phyloP scores from a whole-genome alignment of 2,888 invertebrate genomes.

The Osmoderma eremita region DNA sequence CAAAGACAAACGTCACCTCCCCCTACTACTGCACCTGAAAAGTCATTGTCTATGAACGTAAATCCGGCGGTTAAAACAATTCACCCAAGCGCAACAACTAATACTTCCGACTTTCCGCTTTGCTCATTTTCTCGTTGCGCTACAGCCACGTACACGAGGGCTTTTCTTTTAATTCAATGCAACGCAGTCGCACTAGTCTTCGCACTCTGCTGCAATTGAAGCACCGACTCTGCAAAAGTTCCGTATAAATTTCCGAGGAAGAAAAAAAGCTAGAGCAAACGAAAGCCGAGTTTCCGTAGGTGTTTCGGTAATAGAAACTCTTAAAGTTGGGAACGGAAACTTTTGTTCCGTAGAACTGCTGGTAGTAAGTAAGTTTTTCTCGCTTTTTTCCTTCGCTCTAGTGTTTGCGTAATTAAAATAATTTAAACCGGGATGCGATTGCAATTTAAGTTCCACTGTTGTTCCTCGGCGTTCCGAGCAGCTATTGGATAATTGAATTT shows the following conservation, averaged over 20 bases:
- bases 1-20: not conserved
- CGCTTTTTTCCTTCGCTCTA: not conserved
- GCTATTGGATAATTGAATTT: too few species aligned
- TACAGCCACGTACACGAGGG: not conserved
- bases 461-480: too few species aligned
- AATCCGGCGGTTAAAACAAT: conserved; percentile 7
- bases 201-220: not conserved
- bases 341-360: conserved; percentile 7
- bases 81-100: conserved; percentile 4
- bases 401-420: conserved; percentile 22
- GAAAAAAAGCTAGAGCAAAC: not conserved
- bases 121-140: conserved; percentile 4
- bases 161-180: conserved; percentile 11
- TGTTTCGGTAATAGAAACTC: conserved; percentile 11
- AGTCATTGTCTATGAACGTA: not conserved
- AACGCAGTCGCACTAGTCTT: not conserved
- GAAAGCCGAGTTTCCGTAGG: not conserved
- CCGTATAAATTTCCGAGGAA: conserved; percentile 14
- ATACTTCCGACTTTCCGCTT: conserved; percentile 5
- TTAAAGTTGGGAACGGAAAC: not conserved
- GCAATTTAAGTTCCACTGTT: conserved; percentile 8
- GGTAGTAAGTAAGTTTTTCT: not conserved
- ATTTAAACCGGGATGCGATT: conserved; percentile 10
- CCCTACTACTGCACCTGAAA: not conserved
- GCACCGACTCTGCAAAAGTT: not conserved